Evolutionary conservation across 1,140 invertebrate genomes (phyloP), one percentile per base, ranked within the genome.

Genomic region (Zaprionus vittiger): DNA sequence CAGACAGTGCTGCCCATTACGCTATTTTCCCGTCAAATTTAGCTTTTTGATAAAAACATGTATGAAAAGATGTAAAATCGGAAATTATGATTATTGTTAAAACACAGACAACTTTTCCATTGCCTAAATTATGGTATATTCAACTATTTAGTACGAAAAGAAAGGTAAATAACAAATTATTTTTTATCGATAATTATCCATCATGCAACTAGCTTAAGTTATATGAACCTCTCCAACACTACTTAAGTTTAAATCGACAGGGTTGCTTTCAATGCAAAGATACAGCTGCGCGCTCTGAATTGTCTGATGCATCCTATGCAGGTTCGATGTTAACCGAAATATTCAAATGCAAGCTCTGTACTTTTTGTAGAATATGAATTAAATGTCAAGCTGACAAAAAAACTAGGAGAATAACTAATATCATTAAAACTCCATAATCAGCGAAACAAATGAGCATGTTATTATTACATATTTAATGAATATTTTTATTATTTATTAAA

Each of bases 401-500:
- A 55, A 26, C 5, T 26, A 7, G 5, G n/a, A 6, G n/a, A 55
- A 28, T 22, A 55, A 28, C 52, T 20, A 34, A 9, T 11, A 41
- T n/a, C n/a, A n/a, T 15, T 2, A 7, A 41, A 1, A 2, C 2
- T n/a, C 2, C 5, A n/a, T 15, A 37, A 37, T 37, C 4, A 38
- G 5, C 1, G 12, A 55, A 26, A 26, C 17, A 44, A 24, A 6
- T 31, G 7, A 37, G 37, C 2, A 70, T 54, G 14, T 71, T 56
- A 38, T 54, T 37, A 75, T 63, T 65, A 65, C 60, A 66, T 74
- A 70, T 24, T 75, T 63, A 59, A 76, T 47, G 67, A 62, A 59
- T 73, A 73, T 77, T 68, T 73, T 28, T 67, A 63, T 28, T 67
- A 63, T 63, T 77, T 77, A 67, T 77, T 77, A 77, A 77, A 77